phyloP scores from a whole-genome alignment of 2,888 invertebrate genomes.

The Subacronicta megacephala region DNA sequence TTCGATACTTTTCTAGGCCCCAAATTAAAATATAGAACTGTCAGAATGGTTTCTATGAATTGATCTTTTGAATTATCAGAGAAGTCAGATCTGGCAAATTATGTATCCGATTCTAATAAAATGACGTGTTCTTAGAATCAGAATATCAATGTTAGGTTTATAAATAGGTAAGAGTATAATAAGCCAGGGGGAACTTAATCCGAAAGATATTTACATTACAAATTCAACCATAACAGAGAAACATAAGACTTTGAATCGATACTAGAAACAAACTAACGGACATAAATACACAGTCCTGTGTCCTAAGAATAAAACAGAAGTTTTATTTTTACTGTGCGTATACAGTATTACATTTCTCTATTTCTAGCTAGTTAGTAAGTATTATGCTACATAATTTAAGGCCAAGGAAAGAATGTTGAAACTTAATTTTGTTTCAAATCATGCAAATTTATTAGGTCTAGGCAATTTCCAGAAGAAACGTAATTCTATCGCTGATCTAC shows the following conservation, averaged over 20 bases:
- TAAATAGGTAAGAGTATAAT: neutral
- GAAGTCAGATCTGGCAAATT: constrained; percentile 11
- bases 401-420: constrained; percentile 10
- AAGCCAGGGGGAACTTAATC: constrained; percentile 1
- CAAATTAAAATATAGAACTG: constrained; percentile 1
- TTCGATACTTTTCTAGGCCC: too few species aligned
- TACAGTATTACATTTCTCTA: constrained; percentile 17
- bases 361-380: constrained; percentile 9
- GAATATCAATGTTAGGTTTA: constrained; percentile 3
- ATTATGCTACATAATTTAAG: constrained; percentile 3
- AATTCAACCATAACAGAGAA: constrained; percentile 8
- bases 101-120: neutral
- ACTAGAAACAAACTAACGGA: neutral
- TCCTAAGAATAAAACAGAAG: constrained; percentile 6
- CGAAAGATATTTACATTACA: constrained; percentile 9
- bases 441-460: neutral
- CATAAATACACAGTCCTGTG: neutral
- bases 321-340: constrained; percentile 18
- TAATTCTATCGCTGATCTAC: constrained; percentile 8
- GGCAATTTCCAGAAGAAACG: constrained; percentile 21
- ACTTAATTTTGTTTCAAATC: constrained; percentile 3
- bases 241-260: constrained; percentile 1
- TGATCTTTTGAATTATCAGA: constrained; percentile 9
- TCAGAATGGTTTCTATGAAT: constrained; percentile 27
- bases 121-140: constrained; percentile 2